phyloP scores from a whole-genome alignment of 64 coral and sea anemone species.

The Montipora capricornis region DNA sequence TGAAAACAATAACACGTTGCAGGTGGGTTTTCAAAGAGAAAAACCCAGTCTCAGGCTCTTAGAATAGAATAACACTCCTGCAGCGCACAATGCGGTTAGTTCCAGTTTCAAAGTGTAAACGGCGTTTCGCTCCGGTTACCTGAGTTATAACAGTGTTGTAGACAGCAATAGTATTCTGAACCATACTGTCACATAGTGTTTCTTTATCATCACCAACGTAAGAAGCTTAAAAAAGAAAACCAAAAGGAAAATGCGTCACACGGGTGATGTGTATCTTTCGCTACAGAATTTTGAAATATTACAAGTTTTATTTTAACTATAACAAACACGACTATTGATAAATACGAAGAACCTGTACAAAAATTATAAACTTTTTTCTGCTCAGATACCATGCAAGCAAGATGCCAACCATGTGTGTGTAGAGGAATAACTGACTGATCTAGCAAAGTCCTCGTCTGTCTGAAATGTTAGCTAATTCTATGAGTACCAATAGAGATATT shows the following conservation, averaged over 20 bases:
- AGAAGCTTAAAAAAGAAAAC: conserved; percentile 8
- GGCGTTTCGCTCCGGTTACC: conserved; percentile 31
- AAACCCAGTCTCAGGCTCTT: no score
- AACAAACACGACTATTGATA: no score
- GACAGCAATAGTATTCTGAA: conserved; percentile 86
- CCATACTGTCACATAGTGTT: conserved; percentile 76
- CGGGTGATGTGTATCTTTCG: not conserved
- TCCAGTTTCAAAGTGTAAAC: not conserved
- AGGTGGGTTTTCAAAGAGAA: no score
- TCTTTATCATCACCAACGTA: conserved; percentile 86
- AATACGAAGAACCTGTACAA: no score
- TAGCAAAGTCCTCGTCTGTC: not conserved
- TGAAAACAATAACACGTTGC: no score
- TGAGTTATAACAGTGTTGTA: conserved; percentile 96
- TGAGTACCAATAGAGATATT: not conserved
- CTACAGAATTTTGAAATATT: no score
- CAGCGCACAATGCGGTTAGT: no score
- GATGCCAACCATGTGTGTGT: no score
- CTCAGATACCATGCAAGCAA: no score
- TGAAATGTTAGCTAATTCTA: not conserved
- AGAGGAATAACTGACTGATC: not conserved
- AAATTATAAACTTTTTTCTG: no score
- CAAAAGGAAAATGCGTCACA: not conserved
- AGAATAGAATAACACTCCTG: not conserved
- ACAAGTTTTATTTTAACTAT: no score